Evolutionary conservation across 37 sponge, comb jelly and placozoan species (phyloP).

Genomic region (Geodia barretti): DNA sequence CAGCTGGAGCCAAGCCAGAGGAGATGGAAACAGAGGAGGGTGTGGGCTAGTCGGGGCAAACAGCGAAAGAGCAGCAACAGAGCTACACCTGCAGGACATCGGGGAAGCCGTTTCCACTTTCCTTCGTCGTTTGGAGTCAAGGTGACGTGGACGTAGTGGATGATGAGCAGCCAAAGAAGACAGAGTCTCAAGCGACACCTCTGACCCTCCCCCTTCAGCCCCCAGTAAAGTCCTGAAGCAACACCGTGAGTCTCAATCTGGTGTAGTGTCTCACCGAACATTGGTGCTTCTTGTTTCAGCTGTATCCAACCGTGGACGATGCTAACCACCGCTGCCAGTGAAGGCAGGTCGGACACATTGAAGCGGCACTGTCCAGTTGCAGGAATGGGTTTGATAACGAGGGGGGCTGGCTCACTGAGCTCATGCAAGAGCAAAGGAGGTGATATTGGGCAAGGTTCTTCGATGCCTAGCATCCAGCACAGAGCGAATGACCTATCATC

Average conservation of each 20-base stretch:
- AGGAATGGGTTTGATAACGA: constrained; percentile 84
- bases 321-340: not conserved
- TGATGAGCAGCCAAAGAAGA: not conserved
- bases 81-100: constrained; percentile 23
- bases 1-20: not conserved
- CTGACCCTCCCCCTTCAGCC: not conserved
- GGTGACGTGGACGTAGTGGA: constrained; percentile 60
- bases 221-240: not conserved
- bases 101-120: constrained; percentile 58
- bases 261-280: not conserved
- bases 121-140: constrained; percentile 65
- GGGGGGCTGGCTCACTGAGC: constrained; percentile 89
- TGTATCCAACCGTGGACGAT: not conserved
- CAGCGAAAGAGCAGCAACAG: constrained; percentile 12
- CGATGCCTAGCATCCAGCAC: constrained; percentile 65
- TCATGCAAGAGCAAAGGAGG: constrained; percentile 77
- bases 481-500: not conserved
- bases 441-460: constrained; percentile 70
- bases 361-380: constrained; percentile 39
- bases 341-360: too few relatives aligned
- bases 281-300: not conserved
- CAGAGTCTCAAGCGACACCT: not conserved
- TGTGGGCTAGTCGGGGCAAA: not conserved
- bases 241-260: not conserved
- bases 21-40: not conserved